Percentiles rank a stretch among this genome's conserved stretches.
Evolutionary conservation across 2,113 vertebrate genomes (phyloP).

Genomic region (Meles meles): DNA sequence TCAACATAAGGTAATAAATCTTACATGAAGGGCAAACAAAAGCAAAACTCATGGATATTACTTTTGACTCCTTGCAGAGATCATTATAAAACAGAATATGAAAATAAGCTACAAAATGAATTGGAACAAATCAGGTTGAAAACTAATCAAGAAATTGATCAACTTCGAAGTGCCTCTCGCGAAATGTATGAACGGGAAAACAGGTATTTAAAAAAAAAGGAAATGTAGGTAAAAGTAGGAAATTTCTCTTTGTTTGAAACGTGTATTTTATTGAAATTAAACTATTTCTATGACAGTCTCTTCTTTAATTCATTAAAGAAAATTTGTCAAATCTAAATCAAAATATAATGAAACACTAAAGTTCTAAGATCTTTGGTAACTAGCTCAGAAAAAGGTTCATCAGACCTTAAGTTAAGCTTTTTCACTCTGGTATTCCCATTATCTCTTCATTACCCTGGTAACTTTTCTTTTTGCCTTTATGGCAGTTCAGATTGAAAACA

Average conservation of each 20-base stretch:
- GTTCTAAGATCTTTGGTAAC: slow-evolving; percentile 17
- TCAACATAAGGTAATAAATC: not conserved
- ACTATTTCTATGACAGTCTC: not conserved
- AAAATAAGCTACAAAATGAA: slow-evolving; percentile 91
- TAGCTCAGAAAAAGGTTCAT: not conserved
- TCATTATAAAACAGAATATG: slow-evolving; percentile 94
- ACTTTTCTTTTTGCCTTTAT: not conserved
- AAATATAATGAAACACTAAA: slow-evolving; percentile 13
- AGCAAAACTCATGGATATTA: not conserved
- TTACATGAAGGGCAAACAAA: not conserved
- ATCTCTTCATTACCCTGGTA: not conserved
- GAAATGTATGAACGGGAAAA: slow-evolving; percentile 99
- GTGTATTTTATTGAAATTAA: slow-evolving; percentile 38
- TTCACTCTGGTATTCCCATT: not conserved
- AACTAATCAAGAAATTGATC: slow-evolving; percentile 95
- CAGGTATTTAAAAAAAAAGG: slow-evolving; percentile 83
- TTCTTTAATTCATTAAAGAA: not conserved
- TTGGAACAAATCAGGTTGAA: slow-evolving; percentile 93
- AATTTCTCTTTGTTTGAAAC: not conserved
- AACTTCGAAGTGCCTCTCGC: slow-evolving; percentile 91
- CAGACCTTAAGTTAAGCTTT: not conserved
- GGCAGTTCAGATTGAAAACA: not conserved
- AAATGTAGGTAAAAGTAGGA: not conserved
- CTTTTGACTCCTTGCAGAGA: slow-evolving; percentile 86
- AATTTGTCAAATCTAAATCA: not conserved